Percentiles rank a stretch among this genome's conserved stretches.
Conservation (phyloP, 2,797 vertebrate genomes). For the Cynodonichthys magdalenae region DNA sequence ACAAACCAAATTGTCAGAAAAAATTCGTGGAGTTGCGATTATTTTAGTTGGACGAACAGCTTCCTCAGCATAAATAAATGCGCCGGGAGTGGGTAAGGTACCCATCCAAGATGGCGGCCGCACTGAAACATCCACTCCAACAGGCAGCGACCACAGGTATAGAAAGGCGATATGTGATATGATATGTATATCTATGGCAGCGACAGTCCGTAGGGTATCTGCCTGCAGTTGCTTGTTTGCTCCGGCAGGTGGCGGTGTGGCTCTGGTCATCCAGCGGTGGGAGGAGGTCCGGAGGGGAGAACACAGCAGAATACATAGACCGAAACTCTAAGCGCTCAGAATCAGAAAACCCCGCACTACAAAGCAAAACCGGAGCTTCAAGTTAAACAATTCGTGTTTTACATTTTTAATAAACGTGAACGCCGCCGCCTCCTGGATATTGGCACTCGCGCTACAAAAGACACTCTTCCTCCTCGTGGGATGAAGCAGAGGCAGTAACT, state of each 20-base stretch:
- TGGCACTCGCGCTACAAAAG: constrained; percentile 23
- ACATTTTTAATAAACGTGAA: constrained; percentile 8
- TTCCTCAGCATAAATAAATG: too few relatives aligned
- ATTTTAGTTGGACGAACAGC: too few relatives aligned
- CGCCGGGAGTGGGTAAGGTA: too few relatives aligned
- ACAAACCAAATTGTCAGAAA: too few relatives aligned
- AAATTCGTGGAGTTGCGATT: too few relatives aligned
- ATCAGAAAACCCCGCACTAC: neutral
- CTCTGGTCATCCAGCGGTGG: too few relatives aligned
- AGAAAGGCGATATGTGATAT: too few relatives aligned
- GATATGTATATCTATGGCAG: too few relatives aligned
- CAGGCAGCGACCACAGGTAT: too few relatives aligned
- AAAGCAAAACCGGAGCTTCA: neutral
- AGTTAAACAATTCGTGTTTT: neutral
- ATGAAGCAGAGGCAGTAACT: constrained; percentile 25
- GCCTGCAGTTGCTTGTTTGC: neutral
- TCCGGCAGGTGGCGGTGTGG: constrained; percentile 10
- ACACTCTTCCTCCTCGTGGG: constrained; percentile 12
- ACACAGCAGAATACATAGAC: constrained; percentile 1
- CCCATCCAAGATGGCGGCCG: too few relatives aligned
- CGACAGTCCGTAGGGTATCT: too few relatives aligned
- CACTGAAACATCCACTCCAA: too few relatives aligned
- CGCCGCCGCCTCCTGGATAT: constrained; percentile 24
- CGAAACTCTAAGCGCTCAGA: neutral
- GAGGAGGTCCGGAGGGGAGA: constrained; percentile 11